Base-by-base conservation (phyloP, 2,113 vertebrate genomes). In the Zosterops hypoxanthus region DNA sequence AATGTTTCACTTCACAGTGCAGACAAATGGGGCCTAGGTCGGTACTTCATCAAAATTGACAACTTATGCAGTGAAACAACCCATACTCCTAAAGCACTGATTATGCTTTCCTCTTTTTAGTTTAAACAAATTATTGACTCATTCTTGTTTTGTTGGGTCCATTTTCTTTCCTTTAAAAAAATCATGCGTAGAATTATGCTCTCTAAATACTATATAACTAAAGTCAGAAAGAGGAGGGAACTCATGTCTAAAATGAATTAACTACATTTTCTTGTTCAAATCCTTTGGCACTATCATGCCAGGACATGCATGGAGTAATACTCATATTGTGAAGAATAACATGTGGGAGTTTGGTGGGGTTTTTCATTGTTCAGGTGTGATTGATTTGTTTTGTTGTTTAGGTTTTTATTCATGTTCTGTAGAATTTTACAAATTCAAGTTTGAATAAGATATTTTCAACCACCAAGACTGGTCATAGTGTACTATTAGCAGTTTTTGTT, bases 261-360 rank as follows among this genome's bases (percentile, higher is more conserved):
- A 52, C 5, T 49, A 14, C 3, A 1, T 19, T 57, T 61, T 72
- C 23, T 34, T 75, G 15, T 44, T 82, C 15, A 78, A 82, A 46
- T 14, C 8, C 19, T 72, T 88, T 77, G 39, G 5, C 28, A 77
- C 4, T 53, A 12, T 41, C 12, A n/a, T 33, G 12, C 19, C 20
- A 65, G 46, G 14, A n/a, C 34, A 76, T 1, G 21, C 24, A 46
- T 19, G 7, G 9, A 82, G 8, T 57, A 86, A 10, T n/a, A 59
- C 4, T 79, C 50, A 8, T 17, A 65, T 6, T 20, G 7, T 57
- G 26, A 86, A 71, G 16, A 87, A n/a, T 34, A 68, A 64, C 8
- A 6, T 0, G 0, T 25, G 11, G 6, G 3, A 2, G 8, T 3
- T 46, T 28, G 22, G 11, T 44, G 46, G 53, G 5, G 1, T 0